Base-by-base conservation (phyloP, 2,797 vertebrate species). In the Siniperca scherzeri region DNA sequence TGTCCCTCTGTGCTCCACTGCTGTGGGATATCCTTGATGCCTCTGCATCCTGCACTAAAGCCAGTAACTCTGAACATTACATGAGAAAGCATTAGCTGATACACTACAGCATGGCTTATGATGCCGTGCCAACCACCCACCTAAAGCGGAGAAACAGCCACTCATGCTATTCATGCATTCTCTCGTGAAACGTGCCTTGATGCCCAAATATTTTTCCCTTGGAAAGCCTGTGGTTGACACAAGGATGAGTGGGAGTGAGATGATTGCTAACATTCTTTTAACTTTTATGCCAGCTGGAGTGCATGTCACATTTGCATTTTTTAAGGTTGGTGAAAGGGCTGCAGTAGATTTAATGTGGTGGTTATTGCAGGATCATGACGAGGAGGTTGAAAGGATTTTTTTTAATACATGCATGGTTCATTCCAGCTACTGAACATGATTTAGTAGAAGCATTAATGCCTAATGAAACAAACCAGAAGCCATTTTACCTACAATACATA, bases 191-290 rank as follows among this genome's bases (percentile, higher is more conserved):
- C 73, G 89, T 94, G 90, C 89, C 90, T 89, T 70, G 65, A 84
- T 87, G 87, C 88, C 78, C 86, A 93, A 94, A 94, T 91, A 94
- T 93, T 88, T 94, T 88, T 89, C 83, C 90, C 90, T 92, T 89
- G 87, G 91, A 94, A 94, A 95, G 85, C 88, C 85, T 94, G 94
- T 92, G 94, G 94, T 95, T 84, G 87, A 92, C 91, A 84, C 82
- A 86, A 83, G 80, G 91, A 94, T 95, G 94, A 96, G 94, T 96
- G 94, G 95, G 95, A 93, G 94, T 93, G 86, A 94, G 93, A 95
- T 94, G 93, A 94, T 92, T 94, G 90, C 91, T 87, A 75, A 95
- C 94, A 95, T 95, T 95, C 90, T 94, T 96, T 91, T 78, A 89
- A 89, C 81, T 87, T 93, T 92, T 83, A 88, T 94, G 91, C 88